These are phyloP conservation scores for Electrona antarctica DNA, from an alignment of 2,113 vertebrate species.

Conservation along the genomic window DNA sequence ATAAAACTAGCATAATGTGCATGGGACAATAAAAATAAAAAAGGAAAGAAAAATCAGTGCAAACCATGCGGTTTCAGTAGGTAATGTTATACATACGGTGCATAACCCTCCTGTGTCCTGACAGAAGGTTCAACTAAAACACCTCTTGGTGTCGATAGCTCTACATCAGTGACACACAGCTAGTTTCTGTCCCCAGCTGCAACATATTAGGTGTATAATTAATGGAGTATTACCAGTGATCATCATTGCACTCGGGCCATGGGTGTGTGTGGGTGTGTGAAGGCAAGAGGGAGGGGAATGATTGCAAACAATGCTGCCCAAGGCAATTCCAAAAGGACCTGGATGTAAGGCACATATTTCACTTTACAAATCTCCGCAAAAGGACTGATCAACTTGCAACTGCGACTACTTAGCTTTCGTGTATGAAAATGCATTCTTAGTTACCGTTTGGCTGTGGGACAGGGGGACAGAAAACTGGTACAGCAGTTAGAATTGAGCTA, in stretches of 20 bases:
- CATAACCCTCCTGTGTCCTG: conserved; percentile 1
- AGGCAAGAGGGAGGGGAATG: conserved; percentile 28
- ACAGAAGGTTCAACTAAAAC: background rate
- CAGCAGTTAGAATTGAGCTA: conserved; percentile 20
- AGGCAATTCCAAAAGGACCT: conserved; percentile 44
- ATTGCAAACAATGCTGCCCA: conserved; percentile 29
- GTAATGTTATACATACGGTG: conserved; percentile 4
- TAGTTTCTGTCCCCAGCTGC: conserved; percentile 16
- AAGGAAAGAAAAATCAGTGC: conserved; percentile 50
- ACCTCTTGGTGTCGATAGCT: background rate
- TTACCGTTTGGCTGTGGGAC: conserved; percentile 17
- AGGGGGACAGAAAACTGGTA: conserved; percentile 14
- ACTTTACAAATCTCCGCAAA: conserved; percentile 30
- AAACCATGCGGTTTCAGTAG: conserved; percentile 51
- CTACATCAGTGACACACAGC: conserved; percentile 14
- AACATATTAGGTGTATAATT: background rate
- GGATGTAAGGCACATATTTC: conserved; percentile 70
- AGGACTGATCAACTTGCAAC: conserved; percentile 8
- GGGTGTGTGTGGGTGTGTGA: conserved; percentile 13
- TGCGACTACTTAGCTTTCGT: conserved; percentile 9
- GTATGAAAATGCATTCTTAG: conserved; percentile 12
- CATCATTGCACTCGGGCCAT: conserved; percentile 43
- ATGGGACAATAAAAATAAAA: conserved; percentile 29
- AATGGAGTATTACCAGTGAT: conserved; percentile 18
- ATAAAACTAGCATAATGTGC: conserved; percentile 18